A percentile compares a stretch with the other conserved stretches of the same genome.
Conservation (phyloP, 2,797 vertebrate species). For the Fundulus diaphanus region DNA sequence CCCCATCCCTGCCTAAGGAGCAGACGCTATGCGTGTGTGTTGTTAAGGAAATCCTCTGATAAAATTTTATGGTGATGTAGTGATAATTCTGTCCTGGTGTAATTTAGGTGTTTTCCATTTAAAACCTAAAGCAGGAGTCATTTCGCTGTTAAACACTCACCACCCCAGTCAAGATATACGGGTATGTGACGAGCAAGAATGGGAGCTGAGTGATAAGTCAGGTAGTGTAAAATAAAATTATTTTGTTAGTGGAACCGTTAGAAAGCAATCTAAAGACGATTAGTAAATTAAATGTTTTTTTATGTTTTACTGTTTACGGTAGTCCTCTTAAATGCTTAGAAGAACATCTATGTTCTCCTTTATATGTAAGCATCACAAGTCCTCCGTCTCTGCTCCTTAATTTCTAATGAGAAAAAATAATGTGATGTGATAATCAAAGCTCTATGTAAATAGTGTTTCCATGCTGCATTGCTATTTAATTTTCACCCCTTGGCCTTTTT, state of each 20-base stretch:
- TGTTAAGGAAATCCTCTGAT: slow-evolving; percentile 36
- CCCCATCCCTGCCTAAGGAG: slow-evolving; percentile 26
- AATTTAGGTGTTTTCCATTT: slow-evolving; percentile 7
- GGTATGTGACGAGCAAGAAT: not conserved
- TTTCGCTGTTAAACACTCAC: slow-evolving; percentile 1
- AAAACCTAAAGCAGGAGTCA: slow-evolving; percentile 7
- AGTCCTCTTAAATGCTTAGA: not conserved
- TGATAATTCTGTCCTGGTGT: slow-evolving; percentile 13
- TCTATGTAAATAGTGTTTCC: not conserved
- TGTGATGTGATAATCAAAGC: not conserved
- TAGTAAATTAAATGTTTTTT: not conserved
- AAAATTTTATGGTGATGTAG: slow-evolving; percentile 15
- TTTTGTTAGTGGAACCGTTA: not conserved
- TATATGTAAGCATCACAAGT: not conserved
- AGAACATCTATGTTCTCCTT: not conserved
- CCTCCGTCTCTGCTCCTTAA: not conserved
- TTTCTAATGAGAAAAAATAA: not conserved
- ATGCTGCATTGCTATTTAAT: not conserved
- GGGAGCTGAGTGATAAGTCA: not conserved
- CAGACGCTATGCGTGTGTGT: slow-evolving; percentile 2
- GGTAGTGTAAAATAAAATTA: not conserved
- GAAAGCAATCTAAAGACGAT: not conserved
- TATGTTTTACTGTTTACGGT: not conserved
- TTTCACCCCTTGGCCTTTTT: not conserved
- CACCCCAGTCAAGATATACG: not conserved